Evolutionary conservation across 1,140 invertebrate species (phyloP).

Genomic region (Pantala flavescens): DNA sequence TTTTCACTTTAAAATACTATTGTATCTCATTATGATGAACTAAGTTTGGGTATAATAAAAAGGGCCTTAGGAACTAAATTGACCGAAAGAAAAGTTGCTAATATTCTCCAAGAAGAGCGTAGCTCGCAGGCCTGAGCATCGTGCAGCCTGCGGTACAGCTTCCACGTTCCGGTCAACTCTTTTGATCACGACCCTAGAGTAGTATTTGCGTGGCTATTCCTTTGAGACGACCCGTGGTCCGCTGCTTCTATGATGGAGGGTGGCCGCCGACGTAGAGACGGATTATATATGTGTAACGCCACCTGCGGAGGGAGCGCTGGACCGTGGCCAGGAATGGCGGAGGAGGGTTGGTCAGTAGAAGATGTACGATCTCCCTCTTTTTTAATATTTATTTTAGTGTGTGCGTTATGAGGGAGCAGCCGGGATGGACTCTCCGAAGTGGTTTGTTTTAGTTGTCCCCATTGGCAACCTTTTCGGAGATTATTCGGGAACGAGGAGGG

Average conservation of each 20-base stretch:
- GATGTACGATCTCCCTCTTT: not conserved
- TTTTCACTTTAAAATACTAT: too few relatives aligned
- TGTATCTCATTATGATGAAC: too few relatives aligned
- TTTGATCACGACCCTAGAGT: not conserved
- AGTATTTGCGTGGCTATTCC: not conserved
- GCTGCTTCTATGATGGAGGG: not conserved
- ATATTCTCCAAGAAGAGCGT: too few relatives aligned
- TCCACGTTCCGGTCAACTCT: too few relatives aligned
- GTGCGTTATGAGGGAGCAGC: not conserved
- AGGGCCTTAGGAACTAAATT: too few relatives aligned
- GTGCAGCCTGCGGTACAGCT: too few relatives aligned
- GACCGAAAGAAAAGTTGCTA: too few relatives aligned
- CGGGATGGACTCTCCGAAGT: not conserved
- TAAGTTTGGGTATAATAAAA: too few relatives aligned
- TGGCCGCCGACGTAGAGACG: not conserved
- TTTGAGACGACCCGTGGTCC: not conserved
- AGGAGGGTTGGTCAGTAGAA: not conserved
- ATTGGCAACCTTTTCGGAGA: not conserved
- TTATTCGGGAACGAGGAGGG: not conserved
- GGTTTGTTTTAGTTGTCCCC: not conserved
- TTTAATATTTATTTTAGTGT: not conserved
- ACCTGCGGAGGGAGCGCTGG: not conserved
- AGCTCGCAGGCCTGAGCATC: too few relatives aligned
- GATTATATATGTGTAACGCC: conserved; percentile 2
- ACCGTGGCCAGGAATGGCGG: not conserved